A percentile compares a stretch with the other conserved stretches of the same genome.
These are phyloP conservation scores for Lepilemur septentrionalis DNA, from an alignment of 2,797 vertebrate genomes.

Conservation along the genomic window DNA sequence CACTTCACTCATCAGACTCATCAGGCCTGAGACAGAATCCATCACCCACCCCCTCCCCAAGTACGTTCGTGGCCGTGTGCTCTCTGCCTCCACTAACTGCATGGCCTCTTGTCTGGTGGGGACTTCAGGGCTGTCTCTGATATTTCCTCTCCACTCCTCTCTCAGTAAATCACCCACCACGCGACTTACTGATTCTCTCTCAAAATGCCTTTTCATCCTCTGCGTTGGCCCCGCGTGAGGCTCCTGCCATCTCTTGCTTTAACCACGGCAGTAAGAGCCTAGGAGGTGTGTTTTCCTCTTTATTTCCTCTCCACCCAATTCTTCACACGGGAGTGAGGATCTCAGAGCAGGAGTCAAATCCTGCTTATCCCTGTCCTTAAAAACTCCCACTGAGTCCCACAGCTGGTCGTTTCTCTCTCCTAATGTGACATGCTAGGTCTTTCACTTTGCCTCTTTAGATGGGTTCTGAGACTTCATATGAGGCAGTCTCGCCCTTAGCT, in stretches of 20 bases:
- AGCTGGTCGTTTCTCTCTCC: not conserved
- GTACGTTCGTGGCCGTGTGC: accelerated
- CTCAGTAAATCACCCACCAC: not conserved
- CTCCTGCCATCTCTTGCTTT: not conserved
- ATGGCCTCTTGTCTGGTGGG: not conserved
- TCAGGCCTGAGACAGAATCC: not conserved
- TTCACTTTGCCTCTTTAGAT: not conserved
- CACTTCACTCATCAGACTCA: not conserved
- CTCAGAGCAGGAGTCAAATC: not conserved
- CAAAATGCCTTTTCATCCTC: not conserved
- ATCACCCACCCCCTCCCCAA: accelerated
- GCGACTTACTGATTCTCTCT: not conserved
- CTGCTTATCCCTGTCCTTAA: not conserved
- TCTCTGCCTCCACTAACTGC: not conserved
- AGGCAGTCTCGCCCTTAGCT: not conserved
- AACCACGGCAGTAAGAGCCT: not conserved
- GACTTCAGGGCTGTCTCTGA: not conserved
- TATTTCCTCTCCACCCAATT: not conserved
- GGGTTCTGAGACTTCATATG: not conserved
- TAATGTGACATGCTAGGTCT: not conserved
- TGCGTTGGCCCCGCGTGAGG: not conserved
- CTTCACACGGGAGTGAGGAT: not conserved
- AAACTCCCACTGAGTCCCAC: not conserved
- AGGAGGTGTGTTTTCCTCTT: not conserved
- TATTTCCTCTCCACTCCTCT: not conserved